A percentile compares a stretch with the other conserved stretches of the same genome.
Conservation (phyloP, 2,888 invertebrate genomes). For the Sialis fuliginosa region DNA sequence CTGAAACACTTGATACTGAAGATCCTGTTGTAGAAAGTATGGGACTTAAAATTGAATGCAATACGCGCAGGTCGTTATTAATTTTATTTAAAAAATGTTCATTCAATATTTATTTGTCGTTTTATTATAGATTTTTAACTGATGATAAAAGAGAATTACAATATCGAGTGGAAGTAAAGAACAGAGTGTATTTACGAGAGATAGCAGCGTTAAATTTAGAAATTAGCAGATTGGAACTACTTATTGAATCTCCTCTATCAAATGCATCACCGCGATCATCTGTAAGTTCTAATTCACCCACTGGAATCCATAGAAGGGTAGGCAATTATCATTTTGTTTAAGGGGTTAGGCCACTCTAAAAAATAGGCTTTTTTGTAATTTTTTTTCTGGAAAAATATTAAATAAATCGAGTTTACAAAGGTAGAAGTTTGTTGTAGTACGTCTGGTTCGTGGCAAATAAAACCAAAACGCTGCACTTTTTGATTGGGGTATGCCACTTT, state of each 20-base stretch:
- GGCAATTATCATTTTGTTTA: background rate
- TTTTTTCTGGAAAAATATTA: too few species aligned
- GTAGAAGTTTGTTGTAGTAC: too few species aligned
- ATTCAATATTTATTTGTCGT: background rate
- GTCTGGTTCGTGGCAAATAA: too few species aligned
- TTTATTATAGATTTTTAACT: slow-evolving; percentile 41
- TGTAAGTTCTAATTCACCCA: slow-evolving; percentile 36
- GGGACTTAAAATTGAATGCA: slow-evolving; percentile 75
- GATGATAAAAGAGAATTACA: slow-evolving; percentile 70
- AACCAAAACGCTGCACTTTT: too few species aligned
- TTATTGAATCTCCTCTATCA: slow-evolving; percentile 35
- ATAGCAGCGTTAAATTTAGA: slow-evolving; percentile 63
- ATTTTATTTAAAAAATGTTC: too few species aligned
- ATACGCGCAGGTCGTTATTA: slow-evolving; percentile 38
- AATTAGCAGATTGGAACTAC: slow-evolving; percentile 52
- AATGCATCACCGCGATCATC: slow-evolving; percentile 34
- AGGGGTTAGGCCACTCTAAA: too few species aligned
- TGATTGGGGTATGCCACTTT: too few species aligned
- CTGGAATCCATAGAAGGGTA: slow-evolving; percentile 10
- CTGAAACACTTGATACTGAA: slow-evolving; percentile 13
- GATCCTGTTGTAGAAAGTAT: slow-evolving; percentile 78
- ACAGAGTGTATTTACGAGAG: slow-evolving; percentile 72
- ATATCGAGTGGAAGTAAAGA: slow-evolving; percentile 74
- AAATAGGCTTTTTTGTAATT: too few species aligned
- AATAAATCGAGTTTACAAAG: too few species aligned